Evolutionary conservation across 2,888 invertebrate species (phyloP).

Genomic region (Allacma fusca): DNA sequence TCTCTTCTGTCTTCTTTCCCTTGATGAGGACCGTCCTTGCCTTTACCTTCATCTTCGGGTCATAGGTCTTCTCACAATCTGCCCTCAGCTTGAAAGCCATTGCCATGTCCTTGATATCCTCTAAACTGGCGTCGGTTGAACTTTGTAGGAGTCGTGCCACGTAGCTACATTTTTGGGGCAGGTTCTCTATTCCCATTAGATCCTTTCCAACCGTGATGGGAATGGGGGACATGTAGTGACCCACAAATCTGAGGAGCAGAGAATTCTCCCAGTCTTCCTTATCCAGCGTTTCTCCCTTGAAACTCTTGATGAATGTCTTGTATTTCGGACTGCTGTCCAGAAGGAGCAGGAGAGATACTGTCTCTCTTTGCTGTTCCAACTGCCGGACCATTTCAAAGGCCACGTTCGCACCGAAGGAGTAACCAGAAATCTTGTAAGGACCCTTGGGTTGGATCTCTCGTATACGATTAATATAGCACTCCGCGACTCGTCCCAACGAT

Average conservation of each 20-base stretch:
- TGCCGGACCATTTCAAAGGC: conserved; percentile 1
- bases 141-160: too few species aligned
- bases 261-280: background rate
- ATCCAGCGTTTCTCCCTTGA: background rate
- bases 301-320: background rate
- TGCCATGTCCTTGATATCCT: too few species aligned
- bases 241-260: background rate
- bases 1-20: background rate
- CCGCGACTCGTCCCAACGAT: conserved; percentile 77
- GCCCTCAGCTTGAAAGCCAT: too few species aligned
- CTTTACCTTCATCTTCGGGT: background rate
- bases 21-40: background rate
- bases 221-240: background rate
- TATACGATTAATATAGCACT: conserved; percentile 69
- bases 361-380: background rate
- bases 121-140: too few species aligned
- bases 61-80: background rate
- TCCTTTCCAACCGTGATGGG: background rate
- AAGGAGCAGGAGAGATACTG: background rate
- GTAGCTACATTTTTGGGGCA: too few species aligned
- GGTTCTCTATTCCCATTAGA: background rate
- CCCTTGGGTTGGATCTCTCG: background rate
- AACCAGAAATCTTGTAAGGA: background rate
- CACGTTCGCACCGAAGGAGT: background rate
- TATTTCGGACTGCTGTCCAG: conserved; percentile 1